Evolutionary conservation across 1,140 invertebrate species (phyloP).

Genomic region (Drosophila virilis): DNA sequence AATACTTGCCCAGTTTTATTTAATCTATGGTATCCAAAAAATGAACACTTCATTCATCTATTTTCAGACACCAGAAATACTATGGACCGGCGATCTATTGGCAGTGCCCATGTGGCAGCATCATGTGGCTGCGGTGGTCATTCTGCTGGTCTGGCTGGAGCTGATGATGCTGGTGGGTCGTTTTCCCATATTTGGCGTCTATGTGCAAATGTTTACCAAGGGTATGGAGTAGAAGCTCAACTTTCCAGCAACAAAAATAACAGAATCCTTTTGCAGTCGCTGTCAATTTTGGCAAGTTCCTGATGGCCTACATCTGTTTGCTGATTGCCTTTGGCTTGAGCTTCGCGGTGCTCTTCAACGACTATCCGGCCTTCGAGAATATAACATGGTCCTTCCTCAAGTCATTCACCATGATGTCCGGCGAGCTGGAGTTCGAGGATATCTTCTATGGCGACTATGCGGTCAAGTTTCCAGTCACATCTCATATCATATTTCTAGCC

Average conservation of each 20-base stretch:
- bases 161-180: slow-evolving; percentile 93
- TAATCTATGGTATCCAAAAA: too few relatives aligned
- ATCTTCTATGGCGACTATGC: slow-evolving; percentile 88
- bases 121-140: slow-evolving; percentile 91
- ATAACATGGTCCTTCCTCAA: slow-evolving; percentile 88
- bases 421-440: slow-evolving; percentile 93
- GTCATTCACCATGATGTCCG: slow-evolving; percentile 95
- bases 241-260: slow-evolving; percentile 85
- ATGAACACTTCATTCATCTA: not conserved
- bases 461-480: slow-evolving; percentile 87
- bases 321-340: slow-evolving; percentile 91
- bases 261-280: slow-evolving; percentile 86
- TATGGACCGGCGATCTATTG: slow-evolving; percentile 61
- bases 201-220: slow-evolving; percentile 94
- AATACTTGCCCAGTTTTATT: too few relatives aligned
- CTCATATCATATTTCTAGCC: slow-evolving; percentile 90
- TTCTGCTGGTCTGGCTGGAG: slow-evolving; percentile 91
- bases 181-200: slow-evolving; percentile 93
- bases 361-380: slow-evolving; percentile 89
- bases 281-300: slow-evolving; percentile 92
- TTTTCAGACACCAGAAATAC: slow-evolving; percentile 64
- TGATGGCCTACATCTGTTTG: slow-evolving; percentile 91
- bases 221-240: slow-evolving; percentile 69
- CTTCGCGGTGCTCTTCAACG: slow-evolving; percentile 91
- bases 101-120: slow-evolving; percentile 88